Evolutionary conservation across 2,797 vertebrate genomes (phyloP).

Genomic region (Falco cherrug): DNA sequence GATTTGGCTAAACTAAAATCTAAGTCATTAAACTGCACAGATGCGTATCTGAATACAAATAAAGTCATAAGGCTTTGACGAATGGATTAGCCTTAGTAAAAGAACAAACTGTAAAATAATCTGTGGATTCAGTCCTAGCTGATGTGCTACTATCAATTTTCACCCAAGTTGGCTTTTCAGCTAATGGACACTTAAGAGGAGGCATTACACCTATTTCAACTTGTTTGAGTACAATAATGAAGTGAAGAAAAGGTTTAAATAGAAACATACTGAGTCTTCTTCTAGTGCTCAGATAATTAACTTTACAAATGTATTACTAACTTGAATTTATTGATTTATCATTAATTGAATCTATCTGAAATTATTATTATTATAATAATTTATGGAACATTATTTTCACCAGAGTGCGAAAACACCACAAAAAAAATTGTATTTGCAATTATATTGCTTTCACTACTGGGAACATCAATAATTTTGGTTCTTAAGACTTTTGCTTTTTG

Average conservation of each 20-base stretch:
- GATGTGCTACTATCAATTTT: neutral
- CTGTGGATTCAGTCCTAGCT: neutral
- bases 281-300: neutral
- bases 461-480: neutral
- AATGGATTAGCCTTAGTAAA: neutral
- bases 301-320: neutral
- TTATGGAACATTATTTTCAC: neutral
- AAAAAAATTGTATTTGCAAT: neutral
- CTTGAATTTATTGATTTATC: neutral
- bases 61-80: neutral
- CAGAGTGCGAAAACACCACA: neutral
- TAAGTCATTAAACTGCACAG: neutral
- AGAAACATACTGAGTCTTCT: neutral
- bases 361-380: neutral
- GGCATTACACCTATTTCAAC: neutral
- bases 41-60: neutral
- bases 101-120: neutral
- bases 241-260: neutral
- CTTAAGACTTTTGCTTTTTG: neutral
- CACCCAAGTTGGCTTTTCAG: neutral
- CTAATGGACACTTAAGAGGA: neutral
- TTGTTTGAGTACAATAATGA: neutral
- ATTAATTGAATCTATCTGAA: neutral
- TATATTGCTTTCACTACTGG: neutral
- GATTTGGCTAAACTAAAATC: neutral